Evolutionary conservation across 2,797 vertebrate species (phyloP), one percentile per base, ranked within the genome.

Genomic region (Macroramphosus scolopax): DNA sequence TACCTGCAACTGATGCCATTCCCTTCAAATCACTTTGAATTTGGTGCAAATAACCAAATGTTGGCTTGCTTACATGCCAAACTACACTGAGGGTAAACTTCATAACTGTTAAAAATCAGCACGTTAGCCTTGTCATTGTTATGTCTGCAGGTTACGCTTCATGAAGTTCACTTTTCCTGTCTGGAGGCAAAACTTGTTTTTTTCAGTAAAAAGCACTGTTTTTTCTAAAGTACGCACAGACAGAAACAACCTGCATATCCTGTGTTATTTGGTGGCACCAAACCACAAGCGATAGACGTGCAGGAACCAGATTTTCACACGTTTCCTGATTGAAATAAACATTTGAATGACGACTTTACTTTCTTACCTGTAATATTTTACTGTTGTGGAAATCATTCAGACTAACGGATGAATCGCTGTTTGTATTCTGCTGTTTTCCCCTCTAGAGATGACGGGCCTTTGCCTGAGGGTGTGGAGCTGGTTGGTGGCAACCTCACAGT

Each of bases 391-490:
- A 31, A 35, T 24, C 6, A 18, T 46, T 33, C n/a, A 15, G 45
- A 31, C 7, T 39, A 8, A 47, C 45, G 28, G 12, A 43, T 45
- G 5, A 39, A 31, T 13, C 17, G 5, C 2, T 26, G 15, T 33
- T 40, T 55, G 6, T 36, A 3, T 30, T 51, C 4, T 58, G 5
- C 24, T 20, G 5, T 50, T 36, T 34, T 38, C 40, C 13, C 20
- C 6, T 59, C 1, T 3, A 86, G 87, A 68, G 80, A 87, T 32
- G 59, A 53, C 2, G 53, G 59, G 7, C 59, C 65, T 8, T 49
- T 88, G 53, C 78, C 86, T 40, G 51, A 77, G 1, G 73, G 54
- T 10, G 14, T 88, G 41, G 46, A 64, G 41, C 44, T 87, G 46
- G 31, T 43, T 34, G 61, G 17, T 20, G 72, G 37, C 17, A 26